These are phyloP conservation scores for Stegastes partitus DNA, from an alignment of 2,113 vertebrate species.

Conservation along the genomic window DNA sequence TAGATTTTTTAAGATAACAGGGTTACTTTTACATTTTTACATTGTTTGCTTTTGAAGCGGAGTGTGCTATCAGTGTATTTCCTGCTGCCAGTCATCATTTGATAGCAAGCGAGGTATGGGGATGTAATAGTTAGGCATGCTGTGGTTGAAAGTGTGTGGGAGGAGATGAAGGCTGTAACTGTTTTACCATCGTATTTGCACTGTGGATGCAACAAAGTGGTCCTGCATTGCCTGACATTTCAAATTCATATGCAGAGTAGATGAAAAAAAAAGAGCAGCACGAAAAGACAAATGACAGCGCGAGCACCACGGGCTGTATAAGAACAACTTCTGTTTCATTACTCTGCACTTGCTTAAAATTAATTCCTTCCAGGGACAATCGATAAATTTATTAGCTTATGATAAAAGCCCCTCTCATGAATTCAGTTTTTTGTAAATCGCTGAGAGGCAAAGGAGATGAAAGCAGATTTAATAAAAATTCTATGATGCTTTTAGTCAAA, in stretches of 20 bases:
- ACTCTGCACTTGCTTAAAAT: slow-evolving; percentile 13
- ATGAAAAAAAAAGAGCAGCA: slow-evolving; percentile 14
- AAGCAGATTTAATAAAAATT: slow-evolving; percentile 29
- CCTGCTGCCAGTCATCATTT: background rate
- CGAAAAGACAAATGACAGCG: slow-evolving; percentile 1
- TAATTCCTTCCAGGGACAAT: slow-evolving; percentile 15
- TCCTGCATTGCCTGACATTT: slow-evolving; percentile 37
- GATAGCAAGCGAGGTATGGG: background rate
- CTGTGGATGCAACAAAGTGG: slow-evolving; percentile 1
- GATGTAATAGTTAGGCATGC: background rate
- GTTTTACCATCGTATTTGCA: slow-evolving; percentile 14
- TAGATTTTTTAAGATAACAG: no score
- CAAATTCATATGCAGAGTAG: slow-evolving; percentile 8
- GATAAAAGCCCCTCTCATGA: slow-evolving; percentile 19
- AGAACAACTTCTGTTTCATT: slow-evolving; percentile 23
- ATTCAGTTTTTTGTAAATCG: slow-evolving; percentile 25
- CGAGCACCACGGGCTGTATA: background rate
- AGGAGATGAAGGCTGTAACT: slow-evolving; percentile 17
- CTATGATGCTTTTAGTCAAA: slow-evolving; percentile 21
- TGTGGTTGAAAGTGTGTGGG: slow-evolving; percentile 3
- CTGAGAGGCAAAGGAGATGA: slow-evolving; percentile 27
- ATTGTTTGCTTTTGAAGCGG: background rate
- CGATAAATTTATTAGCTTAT: slow-evolving; percentile 18
- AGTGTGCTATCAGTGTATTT: background rate
- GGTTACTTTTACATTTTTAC: accelerated